These are phyloP conservation scores for Vanessa cardui DNA, from an alignment of 2,888 invertebrate genomes.

Conservation along the genomic window DNA sequence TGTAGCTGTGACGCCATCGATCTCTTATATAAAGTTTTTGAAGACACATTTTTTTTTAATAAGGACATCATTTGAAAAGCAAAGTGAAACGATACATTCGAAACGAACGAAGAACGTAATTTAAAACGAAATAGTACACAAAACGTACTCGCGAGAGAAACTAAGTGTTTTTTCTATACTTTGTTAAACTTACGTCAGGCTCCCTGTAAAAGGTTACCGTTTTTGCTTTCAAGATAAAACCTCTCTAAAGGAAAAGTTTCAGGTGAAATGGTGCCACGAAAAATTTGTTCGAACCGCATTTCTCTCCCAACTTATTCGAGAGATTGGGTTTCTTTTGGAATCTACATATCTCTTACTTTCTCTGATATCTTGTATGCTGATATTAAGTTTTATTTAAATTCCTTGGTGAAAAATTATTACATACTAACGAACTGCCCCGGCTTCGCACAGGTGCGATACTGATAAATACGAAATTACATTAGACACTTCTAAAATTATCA, in stretches of 20 bases:
- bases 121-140: conserved; percentile 5
- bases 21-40: too few relatives aligned
- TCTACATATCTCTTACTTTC: conserved; percentile 28
- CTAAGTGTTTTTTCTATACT: conserved; percentile 26
- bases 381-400: conserved; percentile 9
- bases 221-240: conserved; percentile 42
- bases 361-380: conserved; percentile 13
- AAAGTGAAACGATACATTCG: too few relatives aligned
- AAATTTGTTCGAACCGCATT: conserved; percentile 37
- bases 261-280: conserved; percentile 34
- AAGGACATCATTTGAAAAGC: too few relatives aligned
- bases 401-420: background rate
- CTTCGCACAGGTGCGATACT: too few relatives aligned
- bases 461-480: too few relatives aligned
- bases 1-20: too few relatives aligned
- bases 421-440: too few relatives aligned
- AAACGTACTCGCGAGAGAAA: conserved; percentile 17
- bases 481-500: too few relatives aligned
- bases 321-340: conserved; percentile 33
- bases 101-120: too few relatives aligned
- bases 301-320: conserved; percentile 36
- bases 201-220: conserved; percentile 37
- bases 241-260: conserved; percentile 38
- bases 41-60: too few relatives aligned
- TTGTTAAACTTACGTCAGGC: conserved; percentile 35